These are phyloP conservation scores for Criorhina ranunculi DNA, from an alignment of 2,888 invertebrate species.

Conservation along the genomic window DNA sequence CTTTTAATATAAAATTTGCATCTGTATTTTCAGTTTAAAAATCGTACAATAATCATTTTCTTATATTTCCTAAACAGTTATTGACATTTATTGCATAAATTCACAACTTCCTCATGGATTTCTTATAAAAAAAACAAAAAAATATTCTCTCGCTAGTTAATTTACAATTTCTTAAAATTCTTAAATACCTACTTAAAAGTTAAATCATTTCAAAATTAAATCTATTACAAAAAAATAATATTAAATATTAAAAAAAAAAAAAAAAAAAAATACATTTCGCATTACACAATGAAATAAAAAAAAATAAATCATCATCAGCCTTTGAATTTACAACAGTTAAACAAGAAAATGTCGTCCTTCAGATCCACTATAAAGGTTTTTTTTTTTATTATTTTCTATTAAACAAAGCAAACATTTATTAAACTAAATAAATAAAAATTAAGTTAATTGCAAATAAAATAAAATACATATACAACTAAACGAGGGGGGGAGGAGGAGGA, in stretches of 20 bases:
- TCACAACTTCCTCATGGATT: slow-evolving; percentile 55
- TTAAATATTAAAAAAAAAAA: slow-evolving; percentile 50
- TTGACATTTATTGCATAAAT: slow-evolving; percentile 74
- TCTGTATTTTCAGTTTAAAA: slow-evolving; percentile 63
- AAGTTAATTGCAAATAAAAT: slow-evolving; percentile 55
- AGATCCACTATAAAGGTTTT: slow-evolving; percentile 40
- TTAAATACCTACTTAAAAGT: slow-evolving; percentile 42
- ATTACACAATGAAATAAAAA: slow-evolving; percentile 61
- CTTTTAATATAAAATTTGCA: slow-evolving; percentile 66
- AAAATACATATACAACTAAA: slow-evolving; percentile 22
- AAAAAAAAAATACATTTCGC: slow-evolving; percentile 49
- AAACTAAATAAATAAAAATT: slow-evolving; percentile 75
- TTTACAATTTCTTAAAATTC: slow-evolving; percentile 60
- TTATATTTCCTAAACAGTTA: slow-evolving; percentile 49
- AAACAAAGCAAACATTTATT: slow-evolving; percentile 46
- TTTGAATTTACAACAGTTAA: slow-evolving; percentile 70
- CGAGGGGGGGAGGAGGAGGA: slow-evolving; percentile 28
- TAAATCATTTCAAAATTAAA: slow-evolving; percentile 30
- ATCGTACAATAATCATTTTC: slow-evolving; percentile 44
- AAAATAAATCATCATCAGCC: slow-evolving; percentile 72
- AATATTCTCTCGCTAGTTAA: slow-evolving; percentile 17
- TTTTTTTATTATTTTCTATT: slow-evolving; percentile 12
- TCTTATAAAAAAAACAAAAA: slow-evolving; percentile 29
- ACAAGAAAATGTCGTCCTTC: slow-evolving; percentile 29
- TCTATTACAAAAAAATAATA: slow-evolving; percentile 45